Percentiles rank a stretch among this genome's conserved stretches.
These are phyloP conservation scores for Copidosoma aretas DNA, from an alignment of 2,888 invertebrate species.

Conservation along the genomic window DNA sequence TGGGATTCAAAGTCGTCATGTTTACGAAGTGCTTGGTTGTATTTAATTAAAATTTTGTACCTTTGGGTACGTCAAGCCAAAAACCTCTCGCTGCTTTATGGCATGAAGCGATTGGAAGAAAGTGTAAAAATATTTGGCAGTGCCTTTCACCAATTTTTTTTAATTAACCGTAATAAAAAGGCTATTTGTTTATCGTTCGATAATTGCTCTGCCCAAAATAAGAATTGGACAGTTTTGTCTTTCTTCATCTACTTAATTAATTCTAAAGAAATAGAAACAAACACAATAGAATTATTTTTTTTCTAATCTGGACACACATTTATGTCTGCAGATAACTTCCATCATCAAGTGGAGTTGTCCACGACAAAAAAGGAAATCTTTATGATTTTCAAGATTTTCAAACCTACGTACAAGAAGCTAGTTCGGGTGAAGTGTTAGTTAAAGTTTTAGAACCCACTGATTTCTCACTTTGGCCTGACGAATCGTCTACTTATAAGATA, in stretches of 20 bases:
- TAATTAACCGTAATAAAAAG: conserved; percentile 11
- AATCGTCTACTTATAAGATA: too few relatives aligned
- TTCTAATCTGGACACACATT: conserved; percentile 5
- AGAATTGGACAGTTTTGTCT: conserved; percentile 22
- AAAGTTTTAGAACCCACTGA: too few relatives aligned
- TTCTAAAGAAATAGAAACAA: conserved; percentile 21
- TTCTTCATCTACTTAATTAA: conserved; percentile 28
- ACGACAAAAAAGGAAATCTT: conserved; percentile 27
- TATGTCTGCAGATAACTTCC: conserved; percentile 32
- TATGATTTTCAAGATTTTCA: conserved; percentile 35
- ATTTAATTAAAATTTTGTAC: too few relatives aligned
- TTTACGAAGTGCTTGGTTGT: too few relatives aligned
- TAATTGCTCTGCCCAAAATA: conserved; percentile 18
- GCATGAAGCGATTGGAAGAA: too few relatives aligned
- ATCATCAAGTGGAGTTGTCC: conserved; percentile 35
- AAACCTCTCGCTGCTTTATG: too few relatives aligned
- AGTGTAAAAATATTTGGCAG: too few relatives aligned
- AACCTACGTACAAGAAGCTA: conserved; percentile 17
- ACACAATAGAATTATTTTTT: background rate
- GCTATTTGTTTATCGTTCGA: conserved; percentile 21
- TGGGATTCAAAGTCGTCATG: too few relatives aligned
- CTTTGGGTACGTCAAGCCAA: too few relatives aligned
- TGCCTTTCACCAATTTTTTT: too few relatives aligned
- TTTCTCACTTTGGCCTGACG: too few relatives aligned
- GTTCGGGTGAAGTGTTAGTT: conserved; percentile 1